Evolutionary conservation across 2,888 invertebrate genomes (phyloP), one percentile per base, ranked within the genome.

Genomic region (Hypomecis punctinalis): DNA sequence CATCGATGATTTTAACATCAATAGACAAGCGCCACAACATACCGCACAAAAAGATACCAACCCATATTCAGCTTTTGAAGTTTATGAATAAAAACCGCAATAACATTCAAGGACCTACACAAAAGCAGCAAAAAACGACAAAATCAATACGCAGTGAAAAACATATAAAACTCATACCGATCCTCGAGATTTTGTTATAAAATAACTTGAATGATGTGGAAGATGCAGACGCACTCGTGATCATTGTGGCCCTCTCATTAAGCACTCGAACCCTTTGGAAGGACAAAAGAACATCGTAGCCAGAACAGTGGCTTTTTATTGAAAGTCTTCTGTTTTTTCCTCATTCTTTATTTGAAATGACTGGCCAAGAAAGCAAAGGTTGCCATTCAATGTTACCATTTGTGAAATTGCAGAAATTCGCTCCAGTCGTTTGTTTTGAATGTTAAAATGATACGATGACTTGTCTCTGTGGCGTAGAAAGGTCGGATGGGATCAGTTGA

Each of bases 251-350:
- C 70, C 66, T 67, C 81, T 86, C 85, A 88, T 86, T 86, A 89
- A 79, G 76, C 75, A 76, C 86, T 85, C 76, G 70, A 84, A 86
- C 83, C 87, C 90, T 88, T 86, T 83, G 73, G 37, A 70, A 66
- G 55, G 57, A 62, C 56, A 61, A 59, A 66, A 23, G 51, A 53
- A 63, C 56, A 57, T 62, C 64, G 52, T 59, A 35, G 62, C 61
- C 53, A 61, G 61, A 67, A 70, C 72, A 67, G 72, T 70, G 70
- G 71, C 71, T 62, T 66, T 66, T 66, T 69, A 59, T 61, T 46
- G 68, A 63, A 61, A 57, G 53, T 58, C 39, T 52, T 49, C 35
- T 53, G 59, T 46, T 65, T 60, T 69, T 61, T 68, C 61, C 62
- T 66, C 61, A 40, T 61, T 56, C 60, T 66, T 70, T 67, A 60